Evolutionary conservation across 2,888 invertebrate genomes (phyloP).

Genomic region (Pegoplata infirma): DNA sequence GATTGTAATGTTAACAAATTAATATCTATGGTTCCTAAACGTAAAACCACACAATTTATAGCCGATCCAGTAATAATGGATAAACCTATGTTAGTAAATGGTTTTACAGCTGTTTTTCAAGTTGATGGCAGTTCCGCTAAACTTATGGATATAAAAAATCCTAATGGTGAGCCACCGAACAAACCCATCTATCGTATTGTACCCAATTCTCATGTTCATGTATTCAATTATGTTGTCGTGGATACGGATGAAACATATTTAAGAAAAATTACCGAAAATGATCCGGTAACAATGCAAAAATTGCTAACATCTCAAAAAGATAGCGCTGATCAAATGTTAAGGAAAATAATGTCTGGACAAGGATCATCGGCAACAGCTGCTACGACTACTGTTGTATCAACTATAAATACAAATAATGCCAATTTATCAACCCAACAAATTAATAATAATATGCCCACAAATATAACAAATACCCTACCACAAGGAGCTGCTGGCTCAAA

Average conservation of each 20-base stretch:
- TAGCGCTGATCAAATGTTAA: constrained; percentile 73
- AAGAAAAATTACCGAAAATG: constrained; percentile 72
- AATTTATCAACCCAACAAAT: background rate
- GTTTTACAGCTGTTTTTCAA: constrained; percentile 75
- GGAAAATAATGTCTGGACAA: constrained; percentile 71
- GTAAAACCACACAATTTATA: constrained; percentile 72
- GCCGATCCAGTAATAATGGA: constrained; percentile 70
- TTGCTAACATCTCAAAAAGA: constrained; percentile 73
- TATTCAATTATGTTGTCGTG: constrained; percentile 75
- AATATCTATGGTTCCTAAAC: constrained; percentile 71
- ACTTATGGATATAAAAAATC: constrained; percentile 70
- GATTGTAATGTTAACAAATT: constrained; percentile 69
- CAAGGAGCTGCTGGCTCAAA: background rate
- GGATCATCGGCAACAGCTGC: constrained; percentile 57
- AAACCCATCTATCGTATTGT: constrained; percentile 73
- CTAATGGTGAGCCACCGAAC: constrained; percentile 37
- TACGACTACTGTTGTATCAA: constrained; percentile 53
- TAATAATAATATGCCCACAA: background rate
- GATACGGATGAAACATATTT: constrained; percentile 73
- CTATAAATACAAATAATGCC: constrained; percentile 18
- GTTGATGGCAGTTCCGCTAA: constrained; percentile 71
- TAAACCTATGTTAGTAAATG: constrained; percentile 74
- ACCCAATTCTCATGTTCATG: constrained; percentile 76
- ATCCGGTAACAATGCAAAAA: constrained; percentile 73
- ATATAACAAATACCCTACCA: background rate